Base-by-base conservation (phyloP, 1,140 invertebrate species). In the Catajapyx aquilonaris region DNA sequence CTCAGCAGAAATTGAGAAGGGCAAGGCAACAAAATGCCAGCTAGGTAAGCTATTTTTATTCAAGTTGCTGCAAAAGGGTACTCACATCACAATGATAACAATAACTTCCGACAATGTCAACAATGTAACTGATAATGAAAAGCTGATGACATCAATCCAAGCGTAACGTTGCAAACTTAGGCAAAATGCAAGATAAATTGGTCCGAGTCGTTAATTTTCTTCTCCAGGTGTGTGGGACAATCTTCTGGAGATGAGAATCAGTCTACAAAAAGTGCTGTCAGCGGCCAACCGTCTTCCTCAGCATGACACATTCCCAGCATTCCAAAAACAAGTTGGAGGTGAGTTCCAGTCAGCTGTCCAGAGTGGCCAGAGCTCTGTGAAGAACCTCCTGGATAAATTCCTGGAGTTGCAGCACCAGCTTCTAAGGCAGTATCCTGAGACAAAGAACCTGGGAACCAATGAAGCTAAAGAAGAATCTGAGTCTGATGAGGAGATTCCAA, bases 191-290 rank as follows among this genome's bases (percentile, higher is more conserved):
- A 34, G 3, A 18, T 5, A 20, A 28, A 35, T 20, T 38, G 56
- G 44, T 48, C 49, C 52, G 44, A 34, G 7, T 21, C 33, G 34
- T 7, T 34, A 20, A 35, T 30, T 37, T 38, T 38, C 34, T 41
- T 42, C 52, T 41, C 31, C 31, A 66, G 62, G 47, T 36, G 37
- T 87, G 1, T 90, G 81, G 80, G 85, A 90, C 54, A 71, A 64
- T 40, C 52, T 90, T 2, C 49, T 90, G 13, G 81, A 91, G 56
- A 61, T 72, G 47, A 62, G 85, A 44, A 90, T 91, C 43, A 75
- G 80, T 48, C 52, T 88, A 3, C 85, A 91, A 52, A 83, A 84
- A 54, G 68, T 73, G 47, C 50, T 87, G 20, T 52, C 63, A 32
- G 62, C 63, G 18, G 67, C 71, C 2, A 91, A 91, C 57, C 70